Conservation (phyloP, 1,140 invertebrate species). For the Myzus persicae region DNA sequence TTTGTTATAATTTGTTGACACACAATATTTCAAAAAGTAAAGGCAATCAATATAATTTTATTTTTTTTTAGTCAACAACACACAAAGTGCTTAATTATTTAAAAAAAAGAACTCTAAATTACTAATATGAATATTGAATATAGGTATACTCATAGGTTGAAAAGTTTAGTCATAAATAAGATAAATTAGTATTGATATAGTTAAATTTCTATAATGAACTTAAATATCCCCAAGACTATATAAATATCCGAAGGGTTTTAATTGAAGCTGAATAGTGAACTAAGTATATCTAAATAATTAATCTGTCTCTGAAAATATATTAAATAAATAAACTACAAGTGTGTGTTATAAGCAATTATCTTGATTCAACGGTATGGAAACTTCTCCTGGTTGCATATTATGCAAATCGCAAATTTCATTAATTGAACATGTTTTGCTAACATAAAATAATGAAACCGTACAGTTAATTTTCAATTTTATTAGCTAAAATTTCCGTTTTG, state of each 20-base stretch:
- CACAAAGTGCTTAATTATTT: neutral
- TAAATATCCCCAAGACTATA: neutral
- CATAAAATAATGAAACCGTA: neutral
- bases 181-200: neutral
- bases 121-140: neutral
- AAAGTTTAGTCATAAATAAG: neutral
- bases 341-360: constrained; percentile 1
- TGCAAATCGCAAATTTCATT: neutral
- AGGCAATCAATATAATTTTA: neutral
- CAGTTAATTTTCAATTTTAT: neutral
- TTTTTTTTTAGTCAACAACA: too few species aligned
- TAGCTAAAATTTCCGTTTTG: neutral
- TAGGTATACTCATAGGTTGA: neutral
- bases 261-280: neutral
- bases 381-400: neutral
- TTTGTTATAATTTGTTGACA: neutral
- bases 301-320: neutral
- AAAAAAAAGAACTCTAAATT: neutral
- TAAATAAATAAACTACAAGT: neutral
- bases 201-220: neutral
- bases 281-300: neutral
- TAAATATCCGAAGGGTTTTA: neutral
- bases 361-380: neutral
- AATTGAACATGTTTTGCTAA: neutral
- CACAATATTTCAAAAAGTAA: neutral